Evolutionary conservation across 2,113 vertebrate genomes (phyloP), one percentile per base, ranked within the genome.

Genomic region (Monopterus albus): DNA sequence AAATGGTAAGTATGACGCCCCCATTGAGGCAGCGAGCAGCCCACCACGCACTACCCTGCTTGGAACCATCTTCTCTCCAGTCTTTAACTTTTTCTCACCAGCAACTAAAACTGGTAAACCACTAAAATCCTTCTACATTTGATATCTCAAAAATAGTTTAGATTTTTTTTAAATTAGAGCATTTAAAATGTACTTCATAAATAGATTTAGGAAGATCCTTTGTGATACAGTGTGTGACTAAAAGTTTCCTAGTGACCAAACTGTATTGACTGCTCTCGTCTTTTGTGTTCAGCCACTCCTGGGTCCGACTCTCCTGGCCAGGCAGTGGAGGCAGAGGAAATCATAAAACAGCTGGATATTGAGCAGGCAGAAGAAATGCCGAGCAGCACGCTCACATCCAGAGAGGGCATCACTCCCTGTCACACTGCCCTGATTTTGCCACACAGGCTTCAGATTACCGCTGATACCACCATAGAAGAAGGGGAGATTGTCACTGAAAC

Each of bases 1-100:
- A 53, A 99, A 98, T 76, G 96, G 97, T 33, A 99, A 97, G 90
- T 88, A 98, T 62, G 95, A 97, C 70, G 94, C 92, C 75, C 93
- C 94, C 12, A 88, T 94, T 6, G 72, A 94, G 72, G 83, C 92
- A 28, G 63, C 80, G 0, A 94, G 91, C 90, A 98, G 96, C 69
- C 97, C 97, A 5, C 95, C 96, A 4, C 95, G 96, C 82, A 98
- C 96, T 53, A 98, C 96, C 0, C 92, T 98, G 84, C 92, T 99
- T 79, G 97, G 98, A 80, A 99, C 98, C 84, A 99, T 99, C 90
- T 99, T 99, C 91, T 99, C 98, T 85, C 98, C 98, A 0, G 98
- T 99, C 77, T 99, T 98, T 91, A 99, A 98, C 93, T 99, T 99
- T 88, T 99, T 99, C 92, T 98, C 98, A 94, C 96, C 97, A 94